Evolutionary conservation across 2,113 vertebrate species (phyloP), one percentile per base, ranked within the genome.

Genomic region (Cyanoliseus patagonus): DNA sequence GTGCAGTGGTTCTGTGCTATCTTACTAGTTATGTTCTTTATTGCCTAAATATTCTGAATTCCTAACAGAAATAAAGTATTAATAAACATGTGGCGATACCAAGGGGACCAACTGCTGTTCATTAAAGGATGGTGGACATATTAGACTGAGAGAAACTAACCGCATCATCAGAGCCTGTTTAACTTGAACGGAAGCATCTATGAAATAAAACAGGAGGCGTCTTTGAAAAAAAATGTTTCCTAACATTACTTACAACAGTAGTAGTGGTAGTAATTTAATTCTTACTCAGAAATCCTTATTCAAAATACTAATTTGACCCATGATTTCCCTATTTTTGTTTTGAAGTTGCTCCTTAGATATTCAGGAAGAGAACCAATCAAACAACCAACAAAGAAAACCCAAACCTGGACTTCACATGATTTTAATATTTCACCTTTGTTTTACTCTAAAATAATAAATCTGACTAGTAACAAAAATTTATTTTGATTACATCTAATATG

Each of bases 321-420:
- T 42, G 2, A 67, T 44, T 47, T 61, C 6, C 10, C 37, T 39
- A 23, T 10, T 47, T 82, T 24, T 24, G 10, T 46, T 81, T 83
- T 68, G 12, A 94, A 66, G 18, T 14, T n/a, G 3, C 1, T 67
- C 3, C 3, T 67, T 47, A 68, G 6, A 51, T 55, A 95, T 35
- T 52, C 35, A 88, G 33, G 51, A 79, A 51, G 6, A 66, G 83
- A 87, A 68, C 1, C 18, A 90, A 72, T 1, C 4, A 51, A 62
- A 1, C 9, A 52, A 41, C 2, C 3, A 53, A 66, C 1, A 2
- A 30, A 44, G 6, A 14, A 8, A 70, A 28, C 0, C 4, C 13
- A 74, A 33, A 59, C 10, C 7, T 42, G 6, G 12, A 37, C 5
- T 46, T 63, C 4, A 84, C 9, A 51, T 39, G 4, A 31, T 69